Evolutionary conservation across 2,113 vertebrate genomes (phyloP).

Genomic region (Bufo bufo): DNA sequence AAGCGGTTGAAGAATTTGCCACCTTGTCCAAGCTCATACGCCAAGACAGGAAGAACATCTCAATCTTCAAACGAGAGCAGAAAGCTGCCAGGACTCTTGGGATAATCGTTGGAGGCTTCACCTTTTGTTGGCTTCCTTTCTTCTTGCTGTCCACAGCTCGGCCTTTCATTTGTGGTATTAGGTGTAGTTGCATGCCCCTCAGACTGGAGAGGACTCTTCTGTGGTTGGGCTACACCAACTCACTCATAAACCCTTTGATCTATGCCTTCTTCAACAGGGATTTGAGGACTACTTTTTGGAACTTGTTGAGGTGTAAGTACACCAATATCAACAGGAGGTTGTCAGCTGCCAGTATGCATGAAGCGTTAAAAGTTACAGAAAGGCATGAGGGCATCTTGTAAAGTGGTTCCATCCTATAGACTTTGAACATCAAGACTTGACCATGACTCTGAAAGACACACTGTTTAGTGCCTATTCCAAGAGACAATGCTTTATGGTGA

Average conservation of each 20-base stretch:
- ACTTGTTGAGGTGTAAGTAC: conserved; percentile 73
- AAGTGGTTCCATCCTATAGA: not conserved
- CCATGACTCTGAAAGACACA: conserved; percentile 33
- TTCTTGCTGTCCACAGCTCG: conserved; percentile 73
- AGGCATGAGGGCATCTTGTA: conserved; percentile 72
- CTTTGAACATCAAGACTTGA: not conserved
- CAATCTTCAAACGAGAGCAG: conserved; percentile 77
- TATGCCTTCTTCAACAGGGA: conserved; percentile 77
- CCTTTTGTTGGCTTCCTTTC: conserved; percentile 75
- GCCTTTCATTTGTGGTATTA: conserved; percentile 73
- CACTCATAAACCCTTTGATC: conserved; percentile 76
- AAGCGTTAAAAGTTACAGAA: conserved; percentile 75
- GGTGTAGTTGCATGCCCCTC: conserved; percentile 73
- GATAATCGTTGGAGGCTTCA: conserved; percentile 73
- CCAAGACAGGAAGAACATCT: conserved; percentile 75
- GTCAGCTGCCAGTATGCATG: conserved; percentile 74
- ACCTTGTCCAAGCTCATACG: conserved; percentile 72
- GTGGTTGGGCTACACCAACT: conserved; percentile 77
- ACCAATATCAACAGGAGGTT: conserved; percentile 77
- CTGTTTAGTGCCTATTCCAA: conserved; percentile 43
- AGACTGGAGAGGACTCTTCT: conserved; percentile 74
- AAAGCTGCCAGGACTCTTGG: conserved; percentile 75
- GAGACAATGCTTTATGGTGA: conserved; percentile 35
- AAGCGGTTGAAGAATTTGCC: conserved; percentile 68
- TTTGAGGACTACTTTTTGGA: conserved; percentile 77